Percentiles rank a stretch among this genome's conserved stretches.
phyloP scores from a whole-genome alignment of 2,113 vertebrate genomes.

The Brachyhypopomus occidentalis region DNA sequence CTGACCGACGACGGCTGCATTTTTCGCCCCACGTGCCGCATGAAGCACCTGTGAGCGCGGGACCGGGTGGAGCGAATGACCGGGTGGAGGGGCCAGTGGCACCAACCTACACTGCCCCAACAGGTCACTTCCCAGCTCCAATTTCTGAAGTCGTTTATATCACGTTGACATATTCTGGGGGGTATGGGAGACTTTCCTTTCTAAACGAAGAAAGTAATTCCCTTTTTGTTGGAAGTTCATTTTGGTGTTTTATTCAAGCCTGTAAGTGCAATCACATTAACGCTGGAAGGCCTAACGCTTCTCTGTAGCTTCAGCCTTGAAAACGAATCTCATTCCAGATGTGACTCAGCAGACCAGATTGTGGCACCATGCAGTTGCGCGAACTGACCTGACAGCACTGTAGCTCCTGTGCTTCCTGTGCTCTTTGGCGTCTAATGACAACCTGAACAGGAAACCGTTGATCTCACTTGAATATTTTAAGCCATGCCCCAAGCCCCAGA shows the following conservation, averaged over 20 bases:
- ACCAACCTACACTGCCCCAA: not conserved
- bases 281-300: no score
- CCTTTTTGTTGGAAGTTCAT: not conserved
- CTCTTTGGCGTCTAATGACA: not conserved
- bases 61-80: not conserved
- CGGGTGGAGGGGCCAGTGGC: not conserved
- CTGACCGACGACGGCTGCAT: not conserved
- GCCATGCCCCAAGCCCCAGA: not conserved
- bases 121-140: not conserved
- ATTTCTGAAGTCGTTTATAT: no score
- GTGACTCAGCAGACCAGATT: slow-evolving; percentile 23
- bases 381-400: no score
- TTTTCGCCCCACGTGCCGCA: no score
- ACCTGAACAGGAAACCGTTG: not conserved
- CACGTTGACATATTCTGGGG: no score
- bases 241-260: not conserved
- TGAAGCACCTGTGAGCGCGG: no score
- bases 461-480: not conserved
- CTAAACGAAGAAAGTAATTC: no score
- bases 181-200: no score
- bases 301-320: not conserved
- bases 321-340: slow-evolving; percentile 1
- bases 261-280: not conserved
- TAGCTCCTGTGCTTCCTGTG: not conserved
- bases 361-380: not conserved